A percentile compares a stretch with the other conserved stretches of the same genome.
These are phyloP conservation scores for Gari tellinella DNA, from an alignment of 2,888 invertebrate species.

Conservation along the genomic window DNA sequence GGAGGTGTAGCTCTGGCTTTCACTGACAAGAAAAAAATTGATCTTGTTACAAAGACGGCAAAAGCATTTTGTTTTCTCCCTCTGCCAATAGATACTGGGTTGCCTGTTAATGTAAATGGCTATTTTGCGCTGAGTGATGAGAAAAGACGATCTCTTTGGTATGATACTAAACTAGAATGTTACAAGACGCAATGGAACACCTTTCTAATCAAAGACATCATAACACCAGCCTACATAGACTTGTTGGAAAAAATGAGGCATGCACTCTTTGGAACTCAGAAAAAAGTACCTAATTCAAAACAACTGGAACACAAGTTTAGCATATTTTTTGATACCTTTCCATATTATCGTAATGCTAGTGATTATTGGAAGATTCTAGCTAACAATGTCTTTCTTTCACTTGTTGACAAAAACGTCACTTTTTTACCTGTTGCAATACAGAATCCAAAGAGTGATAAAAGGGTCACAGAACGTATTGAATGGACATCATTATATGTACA, in stretches of 20 bases:
- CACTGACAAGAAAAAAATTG: not conserved
- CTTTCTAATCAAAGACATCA: conserved; percentile 64
- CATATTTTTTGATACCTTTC: too few species aligned
- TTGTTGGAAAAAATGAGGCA: conserved; percentile 45
- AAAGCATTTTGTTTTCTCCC: conserved; percentile 76
- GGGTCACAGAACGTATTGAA: too few species aligned
- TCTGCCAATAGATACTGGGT: conserved; percentile 66
- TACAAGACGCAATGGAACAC: conserved; percentile 71
- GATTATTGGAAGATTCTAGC: not conserved
- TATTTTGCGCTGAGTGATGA: conserved; percentile 77
- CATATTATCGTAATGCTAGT: not conserved
- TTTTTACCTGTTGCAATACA: too few species aligned
- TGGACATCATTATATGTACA: too few species aligned
- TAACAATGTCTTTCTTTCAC: too few species aligned
- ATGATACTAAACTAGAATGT: conserved; percentile 62
- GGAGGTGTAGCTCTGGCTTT: conserved; percentile 67
- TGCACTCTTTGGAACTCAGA: too few species aligned
- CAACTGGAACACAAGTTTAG: too few species aligned
- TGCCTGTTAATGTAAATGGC: conserved; percentile 76
- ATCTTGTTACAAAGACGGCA: not conserved
- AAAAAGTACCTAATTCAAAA: too few species aligned
- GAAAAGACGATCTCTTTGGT: conserved; percentile 67
- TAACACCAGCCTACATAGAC: conserved; percentile 73
- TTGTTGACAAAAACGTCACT: too few species aligned
- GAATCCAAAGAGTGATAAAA: too few species aligned